A percentile compares a stretch with the other conserved stretches of the same genome.
Evolutionary conservation across 1,140 invertebrate genomes (phyloP).

Genomic region (Drosophila nannoptera): DNA sequence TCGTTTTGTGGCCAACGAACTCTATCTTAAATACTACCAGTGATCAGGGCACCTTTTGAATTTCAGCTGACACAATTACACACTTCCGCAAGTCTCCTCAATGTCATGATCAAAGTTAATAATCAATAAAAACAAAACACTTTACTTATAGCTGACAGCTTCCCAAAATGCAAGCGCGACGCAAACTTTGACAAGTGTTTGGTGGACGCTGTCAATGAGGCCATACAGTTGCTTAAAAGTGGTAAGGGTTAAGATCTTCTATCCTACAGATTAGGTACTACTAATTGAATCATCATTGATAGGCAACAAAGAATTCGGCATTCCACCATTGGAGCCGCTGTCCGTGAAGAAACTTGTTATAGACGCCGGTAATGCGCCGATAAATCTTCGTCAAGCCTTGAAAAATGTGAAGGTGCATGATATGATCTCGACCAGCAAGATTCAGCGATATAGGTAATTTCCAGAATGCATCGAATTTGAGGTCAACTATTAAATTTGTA

Average conservation of each 20-base stretch:
- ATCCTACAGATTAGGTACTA: neutral
- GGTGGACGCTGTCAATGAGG: constrained; percentile 73
- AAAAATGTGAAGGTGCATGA: constrained; percentile 81
- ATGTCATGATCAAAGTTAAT: constrained; percentile 55
- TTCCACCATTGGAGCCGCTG: constrained; percentile 77
- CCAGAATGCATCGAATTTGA: constrained; percentile 10
- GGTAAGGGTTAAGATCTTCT: constrained; percentile 46
- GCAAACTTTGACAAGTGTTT: constrained; percentile 77
- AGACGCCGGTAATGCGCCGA: constrained; percentile 78
- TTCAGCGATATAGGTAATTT: constrained; percentile 70
- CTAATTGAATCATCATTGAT: constrained; percentile 32
- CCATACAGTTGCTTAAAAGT: constrained; percentile 66
- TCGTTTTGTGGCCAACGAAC: constrained; percentile 72
- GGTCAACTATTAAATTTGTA: neutral
- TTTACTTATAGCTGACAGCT: constrained; percentile 58
- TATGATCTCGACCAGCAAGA: constrained; percentile 79
- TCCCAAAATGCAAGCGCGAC: constrained; percentile 74
- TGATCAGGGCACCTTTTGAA: neutral
- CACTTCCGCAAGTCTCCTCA: constrained; percentile 63
- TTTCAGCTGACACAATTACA: constrained; percentile 58
- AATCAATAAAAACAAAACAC: constrained; percentile 6
- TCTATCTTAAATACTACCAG: constrained; percentile 36
- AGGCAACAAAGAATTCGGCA: constrained; percentile 78
- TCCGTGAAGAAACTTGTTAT: constrained; percentile 76
- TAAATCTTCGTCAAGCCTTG: constrained; percentile 81